Conservation (phyloP, 35 echinoderm and acorn worm genomes). For the Ophioderma brevispina region DNA sequence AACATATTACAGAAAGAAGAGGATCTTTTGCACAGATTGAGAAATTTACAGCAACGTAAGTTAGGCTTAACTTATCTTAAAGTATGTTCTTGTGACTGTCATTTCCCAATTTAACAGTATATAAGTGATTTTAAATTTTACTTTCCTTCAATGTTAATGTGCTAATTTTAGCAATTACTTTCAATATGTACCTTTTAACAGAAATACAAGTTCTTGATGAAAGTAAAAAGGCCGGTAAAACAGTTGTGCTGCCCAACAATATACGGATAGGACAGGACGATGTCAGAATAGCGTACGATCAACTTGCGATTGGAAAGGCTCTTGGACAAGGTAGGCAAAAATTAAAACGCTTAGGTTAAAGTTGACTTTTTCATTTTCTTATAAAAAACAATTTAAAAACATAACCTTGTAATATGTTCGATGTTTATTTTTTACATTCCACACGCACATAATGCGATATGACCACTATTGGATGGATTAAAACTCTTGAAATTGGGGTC, state of each 20-base stretch:
- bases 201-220: too few species aligned
- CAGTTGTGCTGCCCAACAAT: background rate
- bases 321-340: constrained; percentile 4
- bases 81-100: too few species aligned
- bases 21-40: background rate
- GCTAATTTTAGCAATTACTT: background rate
- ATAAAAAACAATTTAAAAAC: too few species aligned
- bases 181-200: background rate
- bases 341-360: too few species aligned
- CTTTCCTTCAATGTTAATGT: background rate
- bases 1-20: background rate
- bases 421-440: too few species aligned
- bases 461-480: too few species aligned
- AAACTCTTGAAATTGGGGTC: too few species aligned
- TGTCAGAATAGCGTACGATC: background rate
- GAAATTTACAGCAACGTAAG: background rate
- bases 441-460: too few species aligned
- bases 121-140: background rate
- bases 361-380: too few species aligned
- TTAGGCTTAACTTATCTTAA: background rate
- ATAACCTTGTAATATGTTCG: too few species aligned
- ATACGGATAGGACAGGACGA: background rate
- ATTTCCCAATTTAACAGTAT: background rate
- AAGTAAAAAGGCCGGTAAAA: too few species aligned
- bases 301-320: background rate